phyloP scores from a whole-genome alignment of 37 sponge, comb jelly and placozoan genomes.

The Axinella damicornis region DNA sequence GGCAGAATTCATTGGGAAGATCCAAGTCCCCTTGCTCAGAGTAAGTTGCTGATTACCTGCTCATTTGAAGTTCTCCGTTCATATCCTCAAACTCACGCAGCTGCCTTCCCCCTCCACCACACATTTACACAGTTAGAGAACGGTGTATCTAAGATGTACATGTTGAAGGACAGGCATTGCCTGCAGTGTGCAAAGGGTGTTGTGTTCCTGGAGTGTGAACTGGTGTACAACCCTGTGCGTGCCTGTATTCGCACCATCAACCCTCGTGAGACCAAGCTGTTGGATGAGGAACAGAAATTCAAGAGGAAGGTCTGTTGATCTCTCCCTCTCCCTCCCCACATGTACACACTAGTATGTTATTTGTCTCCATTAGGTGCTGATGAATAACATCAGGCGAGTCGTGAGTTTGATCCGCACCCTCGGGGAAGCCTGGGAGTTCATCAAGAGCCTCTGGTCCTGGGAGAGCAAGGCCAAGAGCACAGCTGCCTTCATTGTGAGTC shows the following conservation, averaged over 20 bases:
- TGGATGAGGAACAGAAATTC: conserved; percentile 80
- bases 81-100: neutral
- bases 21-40: conserved; percentile 68
- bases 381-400: conserved; percentile 63
- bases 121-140: conserved; percentile 32
- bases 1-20: conserved; percentile 63
- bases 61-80: too few species aligned
- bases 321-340: neutral
- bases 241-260: conserved; percentile 84
- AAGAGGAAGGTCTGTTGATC: conserved; percentile 55
- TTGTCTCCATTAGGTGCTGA: conserved; percentile 62
- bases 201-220: conserved; percentile 59
- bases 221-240: conserved; percentile 88
- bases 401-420: conserved; percentile 44
- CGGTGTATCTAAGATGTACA: conserved; percentile 44
- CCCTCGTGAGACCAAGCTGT: conserved; percentile 75
- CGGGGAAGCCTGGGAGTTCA: conserved; percentile 21
- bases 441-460: conserved; percentile 73
- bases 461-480: conserved; percentile 50
- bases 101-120: neutral
- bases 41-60: conserved; percentile 64
- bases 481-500: conserved; percentile 70
- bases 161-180: conserved; percentile 75
- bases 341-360: too few species aligned
- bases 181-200: conserved; percentile 32